Conservation (phyloP, 2,888 invertebrate genomes). For the Pachydiplax longipennis region DNA sequence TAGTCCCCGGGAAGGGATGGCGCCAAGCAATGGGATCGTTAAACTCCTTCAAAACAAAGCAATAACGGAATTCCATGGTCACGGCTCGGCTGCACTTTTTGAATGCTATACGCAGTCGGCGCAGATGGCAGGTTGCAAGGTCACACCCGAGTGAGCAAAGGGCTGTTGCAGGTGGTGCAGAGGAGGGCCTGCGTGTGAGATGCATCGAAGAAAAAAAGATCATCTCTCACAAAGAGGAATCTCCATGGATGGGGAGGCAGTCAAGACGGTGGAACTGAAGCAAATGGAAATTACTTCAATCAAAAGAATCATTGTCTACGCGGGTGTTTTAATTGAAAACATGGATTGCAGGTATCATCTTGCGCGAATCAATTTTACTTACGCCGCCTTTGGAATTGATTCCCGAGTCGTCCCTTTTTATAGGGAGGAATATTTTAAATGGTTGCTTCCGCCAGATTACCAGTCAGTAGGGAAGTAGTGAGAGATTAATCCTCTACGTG, state of each 20-base stretch:
- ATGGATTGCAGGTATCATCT: neutral
- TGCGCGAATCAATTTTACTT: neutral
- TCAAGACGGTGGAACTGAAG: neutral
- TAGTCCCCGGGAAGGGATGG: neutral
- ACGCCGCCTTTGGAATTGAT: too few relatives aligned
- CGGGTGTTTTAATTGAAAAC: neutral
- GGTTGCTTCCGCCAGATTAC: too few relatives aligned
- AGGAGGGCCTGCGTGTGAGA: neutral
- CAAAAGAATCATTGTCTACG: neutral
- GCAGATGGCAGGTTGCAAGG: constrained; percentile 28
- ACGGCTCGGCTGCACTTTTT: constrained; percentile 8
- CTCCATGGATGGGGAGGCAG: neutral
- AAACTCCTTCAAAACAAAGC: constrained; percentile 17
- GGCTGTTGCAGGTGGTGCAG: neutral
- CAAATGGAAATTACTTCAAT: neutral
- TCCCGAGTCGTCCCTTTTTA: too few relatives aligned
- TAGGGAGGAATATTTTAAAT: too few relatives aligned
- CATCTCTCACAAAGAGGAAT: neutral
- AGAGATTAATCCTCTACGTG: too few relatives aligned
- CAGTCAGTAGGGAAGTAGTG: too few relatives aligned
- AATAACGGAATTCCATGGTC: constrained; percentile 28
- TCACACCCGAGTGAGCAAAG: constrained; percentile 33
- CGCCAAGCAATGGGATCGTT: neutral
- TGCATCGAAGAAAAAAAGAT: neutral
- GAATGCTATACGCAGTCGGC: neutral